Base-by-base conservation (phyloP, 1,140 invertebrate species). In the Doryteuthis pealeii region DNA sequence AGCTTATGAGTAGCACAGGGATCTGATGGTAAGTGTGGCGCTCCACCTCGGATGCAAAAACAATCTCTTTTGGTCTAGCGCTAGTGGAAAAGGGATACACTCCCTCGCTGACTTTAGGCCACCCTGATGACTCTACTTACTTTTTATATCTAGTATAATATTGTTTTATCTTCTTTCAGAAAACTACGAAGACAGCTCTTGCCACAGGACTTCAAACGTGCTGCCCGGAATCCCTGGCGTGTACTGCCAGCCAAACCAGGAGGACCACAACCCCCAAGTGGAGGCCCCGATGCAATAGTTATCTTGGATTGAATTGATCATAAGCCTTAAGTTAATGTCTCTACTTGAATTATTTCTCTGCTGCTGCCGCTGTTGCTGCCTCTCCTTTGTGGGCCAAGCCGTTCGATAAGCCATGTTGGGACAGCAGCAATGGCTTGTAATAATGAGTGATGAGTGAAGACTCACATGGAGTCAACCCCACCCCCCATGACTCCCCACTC, bases 211-310 rank as follows among this genome's bases (percentile, higher is more conserved):
- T 89, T 97, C 82, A 91, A 95, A 83, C 91, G 95, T 82, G 93
- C 95, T 45, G 96, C 95, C 31, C 92, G 96, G 69, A 95, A 96
- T 83, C 96, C 96, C 8, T 96, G 95, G 94, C 83, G 85, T 72
- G 77, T 71, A 67, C 75, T 88, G 70, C 77, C 76, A 62, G 76
- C 84, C 8, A 82, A 82, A 72, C 18, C 54, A 62, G 54, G 18
- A 62, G 22, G 22, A 62, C 79, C 81, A 68, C 79, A 31, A 30
- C 58, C 22, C 28, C 22, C 58, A 26, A 68, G 66, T 68, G 66
- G 31, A 32, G 66, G 32, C 66, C 28, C 22, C 10, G 28, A 68
- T 32, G 66, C 66, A 31, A 68, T 68, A 68, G 66, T 68, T 33
- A 68, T 68, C 28, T 68, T 68, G 66, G 66, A 68, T 30, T 68